A percentile compares a stretch with the other conserved stretches of the same genome.
Evolutionary conservation across 2,113 vertebrate species (phyloP).

Genomic region (Urocolius indicus): DNA sequence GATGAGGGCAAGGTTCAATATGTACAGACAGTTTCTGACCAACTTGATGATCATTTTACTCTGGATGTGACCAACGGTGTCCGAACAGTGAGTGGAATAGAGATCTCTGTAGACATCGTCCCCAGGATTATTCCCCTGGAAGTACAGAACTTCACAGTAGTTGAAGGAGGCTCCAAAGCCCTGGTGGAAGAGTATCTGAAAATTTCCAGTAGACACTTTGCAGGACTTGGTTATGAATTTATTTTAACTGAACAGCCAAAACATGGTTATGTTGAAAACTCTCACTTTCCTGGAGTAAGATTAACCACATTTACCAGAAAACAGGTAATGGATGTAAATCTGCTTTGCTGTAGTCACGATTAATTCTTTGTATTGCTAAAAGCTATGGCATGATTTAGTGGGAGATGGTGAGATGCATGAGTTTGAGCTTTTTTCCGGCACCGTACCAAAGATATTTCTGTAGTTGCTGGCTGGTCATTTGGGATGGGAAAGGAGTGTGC

Average conservation of each 20-base stretch:
- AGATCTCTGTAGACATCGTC: constrained; percentile 82
- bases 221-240: constrained; percentile 85
- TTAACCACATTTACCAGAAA: constrained; percentile 85
- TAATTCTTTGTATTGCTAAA: background rate
- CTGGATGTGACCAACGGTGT: constrained; percentile 84
- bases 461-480: background rate
- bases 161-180: constrained; percentile 83
- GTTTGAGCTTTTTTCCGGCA: background rate
- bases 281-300: constrained; percentile 76
- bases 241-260: constrained; percentile 80
- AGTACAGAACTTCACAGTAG: constrained; percentile 85
- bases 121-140: constrained; percentile 84
- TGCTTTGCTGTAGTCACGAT: background rate
- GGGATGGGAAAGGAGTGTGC: background rate
- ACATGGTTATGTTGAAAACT: constrained; percentile 85
- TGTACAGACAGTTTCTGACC: constrained; percentile 78
- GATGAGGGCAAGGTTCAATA: constrained; percentile 86
- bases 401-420: background rate
- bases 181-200: constrained; percentile 81
- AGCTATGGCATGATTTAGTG: background rate
- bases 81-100: constrained; percentile 75
- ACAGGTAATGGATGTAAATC: constrained; percentile 79
- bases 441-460: background rate
- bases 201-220: constrained; percentile 83
- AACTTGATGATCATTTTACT: constrained; percentile 78